These are phyloP conservation scores for Megalonaias nervosa DNA, from an alignment of 1,140 invertebrate species.

Conservation along the genomic window DNA sequence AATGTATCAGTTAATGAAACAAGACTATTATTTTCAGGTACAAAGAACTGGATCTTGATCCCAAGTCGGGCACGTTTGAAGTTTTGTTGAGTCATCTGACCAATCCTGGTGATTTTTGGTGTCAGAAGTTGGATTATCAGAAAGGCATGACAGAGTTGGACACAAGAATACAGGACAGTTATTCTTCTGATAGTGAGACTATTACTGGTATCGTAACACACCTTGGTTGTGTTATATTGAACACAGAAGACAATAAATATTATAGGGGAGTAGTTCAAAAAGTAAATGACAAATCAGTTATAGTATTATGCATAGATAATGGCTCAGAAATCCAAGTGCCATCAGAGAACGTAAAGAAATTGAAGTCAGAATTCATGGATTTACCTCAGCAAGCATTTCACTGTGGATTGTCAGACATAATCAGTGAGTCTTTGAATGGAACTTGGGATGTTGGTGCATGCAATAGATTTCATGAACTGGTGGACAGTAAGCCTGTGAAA, in stretches of 20 bases:
- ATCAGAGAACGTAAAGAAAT: too few species aligned
- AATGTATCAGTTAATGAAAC: too few species aligned
- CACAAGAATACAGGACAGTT: slow-evolving; percentile 24
- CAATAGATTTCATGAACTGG: slow-evolving; percentile 11
- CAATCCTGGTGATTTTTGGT: slow-evolving; percentile 48
- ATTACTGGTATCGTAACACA: neutral
- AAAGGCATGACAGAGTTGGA: slow-evolving; percentile 5
- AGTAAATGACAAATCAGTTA: too few species aligned
- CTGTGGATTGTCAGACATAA: slow-evolving; percentile 75
- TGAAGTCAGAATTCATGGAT: slow-evolving; percentile 17
- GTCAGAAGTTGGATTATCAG: slow-evolving; percentile 27
- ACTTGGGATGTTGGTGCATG: slow-evolving; percentile 77
- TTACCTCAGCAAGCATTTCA: slow-evolving; percentile 51
- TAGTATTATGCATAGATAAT: too few species aligned
- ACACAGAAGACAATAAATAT: too few species aligned
- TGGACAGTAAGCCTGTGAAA: slow-evolving; percentile 2
- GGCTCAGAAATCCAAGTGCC: too few species aligned
- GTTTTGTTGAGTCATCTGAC: too few species aligned
- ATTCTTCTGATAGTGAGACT: neutral
- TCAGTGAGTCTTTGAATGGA: slow-evolving; percentile 83
- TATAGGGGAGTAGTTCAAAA: too few species aligned
- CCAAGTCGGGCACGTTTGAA: too few species aligned
- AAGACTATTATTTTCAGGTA: too few species aligned
- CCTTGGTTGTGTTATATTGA: slow-evolving; percentile 71
- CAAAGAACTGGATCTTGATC: too few species aligned